Evolutionary conservation across 2,113 vertebrate genomes (phyloP).

Genomic region (Alces alces): DNA sequence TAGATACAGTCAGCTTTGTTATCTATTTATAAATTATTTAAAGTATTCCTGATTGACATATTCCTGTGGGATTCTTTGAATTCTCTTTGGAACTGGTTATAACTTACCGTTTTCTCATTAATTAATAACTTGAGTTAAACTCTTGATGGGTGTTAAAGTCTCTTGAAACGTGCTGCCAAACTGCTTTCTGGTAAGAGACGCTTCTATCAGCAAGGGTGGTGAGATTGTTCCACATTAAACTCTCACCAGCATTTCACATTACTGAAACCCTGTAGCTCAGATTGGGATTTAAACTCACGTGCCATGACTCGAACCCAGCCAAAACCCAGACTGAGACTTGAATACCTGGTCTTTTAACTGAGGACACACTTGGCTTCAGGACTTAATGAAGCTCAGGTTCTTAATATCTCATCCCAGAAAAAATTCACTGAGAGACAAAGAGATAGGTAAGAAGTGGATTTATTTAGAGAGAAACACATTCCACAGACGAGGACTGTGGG

Average conservation of each 20-base stretch:
- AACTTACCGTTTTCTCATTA: not conserved
- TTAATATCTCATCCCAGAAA: not conserved
- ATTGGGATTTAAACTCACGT: not conserved
- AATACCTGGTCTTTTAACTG: not conserved
- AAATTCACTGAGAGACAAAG: not conserved
- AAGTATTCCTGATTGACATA: not conserved
- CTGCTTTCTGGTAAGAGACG: not conserved
- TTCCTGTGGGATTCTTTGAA: not conserved
- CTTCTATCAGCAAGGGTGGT: not conserved
- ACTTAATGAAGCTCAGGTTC: not conserved
- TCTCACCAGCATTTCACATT: not conserved
- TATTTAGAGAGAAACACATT: not conserved
- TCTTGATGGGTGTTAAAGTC: not conserved
- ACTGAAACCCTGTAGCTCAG: not conserved
- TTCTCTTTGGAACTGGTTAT: conserved; percentile 11
- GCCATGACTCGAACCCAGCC: not conserved
- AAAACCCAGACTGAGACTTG: not conserved
- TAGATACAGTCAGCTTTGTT: not conserved
- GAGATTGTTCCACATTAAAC: not conserved
- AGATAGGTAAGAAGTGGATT: not conserved
- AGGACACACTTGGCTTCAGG: not conserved
- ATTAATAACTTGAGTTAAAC: not conserved
- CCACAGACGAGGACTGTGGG: not conserved
- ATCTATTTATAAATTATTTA: conserved; percentile 4
- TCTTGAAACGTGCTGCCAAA: not conserved